These are phyloP conservation scores for Okapia johnstoni DNA, from an alignment of 2,113 vertebrate species.

Conservation along the genomic window DNA sequence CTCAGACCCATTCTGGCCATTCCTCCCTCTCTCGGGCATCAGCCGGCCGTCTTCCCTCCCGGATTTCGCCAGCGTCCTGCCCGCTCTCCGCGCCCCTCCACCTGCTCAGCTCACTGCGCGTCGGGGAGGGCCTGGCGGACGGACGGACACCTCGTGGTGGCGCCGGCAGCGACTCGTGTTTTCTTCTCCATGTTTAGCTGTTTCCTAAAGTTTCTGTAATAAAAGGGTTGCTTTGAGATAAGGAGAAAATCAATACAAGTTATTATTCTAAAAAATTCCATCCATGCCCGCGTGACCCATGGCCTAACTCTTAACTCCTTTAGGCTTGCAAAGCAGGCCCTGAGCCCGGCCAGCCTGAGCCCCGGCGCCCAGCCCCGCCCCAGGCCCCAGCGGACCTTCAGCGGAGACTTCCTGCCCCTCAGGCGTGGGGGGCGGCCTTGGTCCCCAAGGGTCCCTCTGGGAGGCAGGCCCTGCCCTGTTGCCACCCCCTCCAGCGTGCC, in stretches of 20 bases:
- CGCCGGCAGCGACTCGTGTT: background rate
- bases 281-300: background rate
- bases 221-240: conserved; percentile 21
- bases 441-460: too few species aligned
- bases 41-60: background rate
- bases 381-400: background rate
- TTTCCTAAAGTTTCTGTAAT: conserved; percentile 17
- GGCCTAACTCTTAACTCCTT: background rate
- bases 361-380: background rate
- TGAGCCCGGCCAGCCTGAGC: background rate
- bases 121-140: background rate
- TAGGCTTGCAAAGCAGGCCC: background rate
- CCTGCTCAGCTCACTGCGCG: background rate
- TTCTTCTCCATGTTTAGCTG: background rate
- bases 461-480: background rate
- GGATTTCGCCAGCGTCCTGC: background rate
- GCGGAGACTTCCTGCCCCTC: background rate
- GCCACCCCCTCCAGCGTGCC: rapidly evolving
- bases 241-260: background rate
- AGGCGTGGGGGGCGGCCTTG: rapidly evolving
- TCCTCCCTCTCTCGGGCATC: rapidly evolving
- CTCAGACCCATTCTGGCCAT: rapidly evolving
- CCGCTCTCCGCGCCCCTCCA: too few species aligned
- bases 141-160: background rate
- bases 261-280: conserved; percentile 19